Base-by-base conservation (phyloP, 2,888 invertebrate genomes). In the Pterobdella sp. region DNA sequence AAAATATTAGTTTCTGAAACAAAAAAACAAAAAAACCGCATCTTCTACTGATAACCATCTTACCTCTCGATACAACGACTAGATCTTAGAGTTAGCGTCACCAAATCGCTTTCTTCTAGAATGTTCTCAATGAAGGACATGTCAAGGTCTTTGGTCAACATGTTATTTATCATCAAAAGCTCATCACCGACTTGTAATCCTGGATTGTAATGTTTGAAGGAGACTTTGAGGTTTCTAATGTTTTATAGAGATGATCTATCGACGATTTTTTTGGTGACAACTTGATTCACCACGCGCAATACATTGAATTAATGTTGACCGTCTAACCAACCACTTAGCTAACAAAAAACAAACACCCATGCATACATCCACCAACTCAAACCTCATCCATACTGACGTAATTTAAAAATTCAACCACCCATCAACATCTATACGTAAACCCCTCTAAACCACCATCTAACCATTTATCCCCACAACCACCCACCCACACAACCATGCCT, bases 71-170 rank as follows among this genome's bases (percentile, higher is more conserved):
- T 93, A 92, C 84, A 93, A 78, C 91, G 88, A 64, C 92, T 90
- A 65, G 91, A 92, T 79, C 95, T 89, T 90, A 96, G 93, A 91
- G 95, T 95, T 90, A 96, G 92, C 87, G 93, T 93, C 76, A 96
- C 88, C 68, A 92, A 90, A 77, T 92, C 88, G 83, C 94, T 94
- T 84, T 95, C 94, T 85, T 94, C 94, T 79, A 96, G 88, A 77
- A 95, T 92, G 82, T 92, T 93, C 85, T 96, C 96, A 84, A 96
- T 88, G 87, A 93, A 96, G 92, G 96, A 95, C 95, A 96, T 96
- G 88, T 96, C 96, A 86, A 96, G 88, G 87, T 96, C 95, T 82
- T 93, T 93, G 79, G 96, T 94, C 84, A 95, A 93, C 80, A 94
- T 94, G 78, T 94, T 93, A 87, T 96, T 96, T 86, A 96, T 94